Conservation (phyloP, 2,797 vertebrate species). For the Picus viridis region DNA sequence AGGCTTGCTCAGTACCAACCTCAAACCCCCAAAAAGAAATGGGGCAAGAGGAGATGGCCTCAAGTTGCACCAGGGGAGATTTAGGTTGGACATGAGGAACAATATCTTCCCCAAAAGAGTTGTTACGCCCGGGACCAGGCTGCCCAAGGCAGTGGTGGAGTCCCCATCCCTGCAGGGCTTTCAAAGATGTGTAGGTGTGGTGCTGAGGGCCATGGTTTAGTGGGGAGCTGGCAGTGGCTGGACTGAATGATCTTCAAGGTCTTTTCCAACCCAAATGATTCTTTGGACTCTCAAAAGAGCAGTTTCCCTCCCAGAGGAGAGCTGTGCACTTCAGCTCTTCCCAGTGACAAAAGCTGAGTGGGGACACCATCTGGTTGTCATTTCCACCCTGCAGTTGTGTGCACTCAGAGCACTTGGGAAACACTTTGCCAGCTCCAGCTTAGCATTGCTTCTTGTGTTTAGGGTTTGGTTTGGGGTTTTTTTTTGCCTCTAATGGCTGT, state of each 20-base stretch:
- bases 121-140: no score
- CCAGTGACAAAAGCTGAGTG: neutral
- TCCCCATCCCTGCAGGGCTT: neutral
- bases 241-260: no score
- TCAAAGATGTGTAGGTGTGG: neutral
- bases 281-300: no score
- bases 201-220: no score
- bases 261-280: no score
- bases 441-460: neutral
- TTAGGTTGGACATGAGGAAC: no score
- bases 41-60: no score
- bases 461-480: no score
- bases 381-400: neutral
- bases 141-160: no score
- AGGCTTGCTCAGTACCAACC: neutral
- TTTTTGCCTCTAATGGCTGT: neutral
- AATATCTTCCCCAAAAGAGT: no score
- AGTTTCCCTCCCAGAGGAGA: neutral
- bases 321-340: neutral
- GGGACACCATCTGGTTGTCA: neutral
- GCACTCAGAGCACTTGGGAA: neutral
- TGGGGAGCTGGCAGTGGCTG: no score
- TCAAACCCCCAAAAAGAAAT: neutral
- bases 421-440: neutral
- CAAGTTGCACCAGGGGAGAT: no score